Conservation (phyloP, 2,113 vertebrate species). For the Uria lomvia region DNA sequence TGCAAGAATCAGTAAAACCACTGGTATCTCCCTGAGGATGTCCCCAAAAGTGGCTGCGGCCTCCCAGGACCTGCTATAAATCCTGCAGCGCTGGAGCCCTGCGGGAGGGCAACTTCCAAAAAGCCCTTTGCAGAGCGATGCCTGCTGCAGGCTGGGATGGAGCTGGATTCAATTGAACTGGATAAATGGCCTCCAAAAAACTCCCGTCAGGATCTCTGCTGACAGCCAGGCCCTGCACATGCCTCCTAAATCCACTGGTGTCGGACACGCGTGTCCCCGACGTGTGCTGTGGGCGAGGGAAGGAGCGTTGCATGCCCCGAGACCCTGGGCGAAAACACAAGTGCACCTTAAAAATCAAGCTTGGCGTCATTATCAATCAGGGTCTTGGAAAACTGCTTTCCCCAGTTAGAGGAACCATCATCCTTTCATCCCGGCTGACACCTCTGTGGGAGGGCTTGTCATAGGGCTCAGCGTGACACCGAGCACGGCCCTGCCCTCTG, state of each 20-base stretch:
- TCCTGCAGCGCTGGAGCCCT: background rate
- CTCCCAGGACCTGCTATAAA: background rate
- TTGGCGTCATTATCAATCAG: background rate
- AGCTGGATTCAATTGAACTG: background rate
- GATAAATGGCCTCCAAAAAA: background rate
- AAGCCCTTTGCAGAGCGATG: background rate
- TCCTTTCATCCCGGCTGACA: conserved; percentile 37
- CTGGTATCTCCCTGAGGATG: background rate
- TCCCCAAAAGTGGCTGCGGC: background rate
- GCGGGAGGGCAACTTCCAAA: background rate
- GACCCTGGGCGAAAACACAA: background rate
- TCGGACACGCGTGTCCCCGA: background rate
- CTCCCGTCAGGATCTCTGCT: background rate
- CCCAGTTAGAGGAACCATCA: background rate
- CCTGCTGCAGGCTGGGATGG: background rate
- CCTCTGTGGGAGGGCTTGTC: conserved; percentile 15
- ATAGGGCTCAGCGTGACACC: background rate
- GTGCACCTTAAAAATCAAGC: background rate
- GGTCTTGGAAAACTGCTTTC: conserved; percentile 30
- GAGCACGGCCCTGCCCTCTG: background rate
- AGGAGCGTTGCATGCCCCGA: too few relatives aligned
- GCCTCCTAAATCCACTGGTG: background rate
- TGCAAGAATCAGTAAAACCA: background rate
- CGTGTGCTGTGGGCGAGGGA: background rate
- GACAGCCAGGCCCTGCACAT: background rate